Evolutionary conservation across 2,888 invertebrate genomes (phyloP).

Genomic region (Nebria brevicollis): DNA sequence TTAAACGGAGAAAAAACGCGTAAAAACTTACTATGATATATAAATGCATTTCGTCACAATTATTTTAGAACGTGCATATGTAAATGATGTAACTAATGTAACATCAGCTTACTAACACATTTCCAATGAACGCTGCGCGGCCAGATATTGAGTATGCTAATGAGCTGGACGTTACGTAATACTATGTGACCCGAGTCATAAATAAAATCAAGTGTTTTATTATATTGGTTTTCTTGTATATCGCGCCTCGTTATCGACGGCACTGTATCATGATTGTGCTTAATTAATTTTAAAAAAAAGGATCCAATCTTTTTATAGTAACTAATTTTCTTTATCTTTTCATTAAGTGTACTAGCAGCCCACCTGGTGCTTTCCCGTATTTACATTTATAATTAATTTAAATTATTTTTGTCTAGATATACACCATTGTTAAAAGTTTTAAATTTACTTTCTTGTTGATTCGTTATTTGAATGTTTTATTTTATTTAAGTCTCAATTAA

Average conservation of each 20-base stretch:
- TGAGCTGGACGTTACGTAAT: slow-evolving; percentile 39
- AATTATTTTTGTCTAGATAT: background rate
- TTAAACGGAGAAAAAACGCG: no score
- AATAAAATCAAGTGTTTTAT: slow-evolving; percentile 36
- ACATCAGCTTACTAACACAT: slow-evolving; percentile 23
- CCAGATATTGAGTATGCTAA: slow-evolving; percentile 42
- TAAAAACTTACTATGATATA: no score
- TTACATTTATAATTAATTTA: background rate
- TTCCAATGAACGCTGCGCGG: background rate
- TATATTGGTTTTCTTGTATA: slow-evolving; percentile 19
- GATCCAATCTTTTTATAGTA: background rate
- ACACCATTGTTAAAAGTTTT: background rate
- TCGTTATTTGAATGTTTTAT: no score
- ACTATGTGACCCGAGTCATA: slow-evolving; percentile 29
- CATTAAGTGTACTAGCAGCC: background rate
- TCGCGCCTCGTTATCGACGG: background rate
- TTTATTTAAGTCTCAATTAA: no score
- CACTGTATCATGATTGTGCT: background rate
- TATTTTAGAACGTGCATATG: background rate
- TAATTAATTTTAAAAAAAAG: background rate
- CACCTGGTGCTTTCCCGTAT: background rate
- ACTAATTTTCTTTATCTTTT: background rate
- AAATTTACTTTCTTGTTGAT: background rate
- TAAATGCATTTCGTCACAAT: no score
- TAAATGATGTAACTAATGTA: background rate